Base-by-base conservation (phyloP, 92 coral and sea anemone species). In the Nematostella vectensis region DNA sequence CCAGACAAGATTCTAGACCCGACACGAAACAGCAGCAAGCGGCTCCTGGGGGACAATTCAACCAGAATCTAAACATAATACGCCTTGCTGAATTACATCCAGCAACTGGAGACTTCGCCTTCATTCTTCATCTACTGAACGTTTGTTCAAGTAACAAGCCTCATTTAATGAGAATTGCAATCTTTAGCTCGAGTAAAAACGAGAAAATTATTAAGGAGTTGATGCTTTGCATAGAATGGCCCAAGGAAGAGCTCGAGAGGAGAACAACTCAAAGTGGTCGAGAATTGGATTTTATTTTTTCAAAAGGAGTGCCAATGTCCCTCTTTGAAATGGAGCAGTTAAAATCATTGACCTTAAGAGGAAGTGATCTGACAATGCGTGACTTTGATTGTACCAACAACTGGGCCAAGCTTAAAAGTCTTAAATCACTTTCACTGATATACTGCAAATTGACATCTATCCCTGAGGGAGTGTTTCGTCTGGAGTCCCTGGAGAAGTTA, bases 301-400 rank as follows among this genome's bases (percentile, higher is more conserved):
- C 63, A 25, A 11, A 19, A 25, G 83, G 78, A 28, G 56, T 76
- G 22, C 83, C 83, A 2, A 70, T 61, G 61, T 30, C 83, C 48
- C 54, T 76, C 16, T 76, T 76, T 47, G n/a, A 37, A 62, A 54
- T 75, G 61, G 12, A 18, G 21, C 62, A 43, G 1, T 61, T 67
- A 26, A 58, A 59, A 20, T 29, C 62, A 0, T 19, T 75, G 3
- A 59, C 21, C 16, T 23, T 75, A 39, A n/a, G 56, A 51, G 27
- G 53, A 4, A 59, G 82, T 51, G 21, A 53, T 3, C 59, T 74
- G 50, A 50, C 54, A 2, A 63, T 54, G 3, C 57, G 54, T 61
- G 63, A 44, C 31, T 76, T 50, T 30, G 29, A 57, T 47, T 20
- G 18, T 29, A 43, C 29, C 10, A 55, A 70, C 21, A 19, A 50